Evolutionary conservation across 2,113 vertebrate genomes (phyloP).

Genomic region (Apus apus): DNA sequence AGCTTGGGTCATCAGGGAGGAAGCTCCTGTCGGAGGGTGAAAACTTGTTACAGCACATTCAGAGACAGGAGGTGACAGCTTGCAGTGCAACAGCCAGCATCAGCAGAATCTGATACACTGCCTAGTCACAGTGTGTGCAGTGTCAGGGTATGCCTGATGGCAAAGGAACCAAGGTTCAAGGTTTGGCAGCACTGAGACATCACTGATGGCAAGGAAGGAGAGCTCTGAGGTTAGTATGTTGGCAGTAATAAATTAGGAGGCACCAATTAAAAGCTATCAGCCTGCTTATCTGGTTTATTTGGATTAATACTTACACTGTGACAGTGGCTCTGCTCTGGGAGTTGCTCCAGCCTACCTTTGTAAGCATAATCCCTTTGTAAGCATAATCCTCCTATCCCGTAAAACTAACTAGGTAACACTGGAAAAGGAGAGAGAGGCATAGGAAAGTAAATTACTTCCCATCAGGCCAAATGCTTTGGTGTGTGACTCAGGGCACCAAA

Average conservation of each 20-base stretch:
- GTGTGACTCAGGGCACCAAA: not conserved
- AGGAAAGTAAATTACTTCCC: not conserved
- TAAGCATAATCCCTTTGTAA: not conserved
- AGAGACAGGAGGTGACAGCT: not conserved
- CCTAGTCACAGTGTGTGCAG: not conserved
- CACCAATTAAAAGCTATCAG: not conserved
- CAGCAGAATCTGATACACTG: not conserved
- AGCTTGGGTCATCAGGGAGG: not conserved
- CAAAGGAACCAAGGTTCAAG: not conserved
- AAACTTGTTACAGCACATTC: not conserved
- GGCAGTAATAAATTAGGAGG: not conserved
- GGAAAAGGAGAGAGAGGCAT: not conserved
- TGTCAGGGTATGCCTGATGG: not conserved
- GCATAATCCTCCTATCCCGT: not conserved
- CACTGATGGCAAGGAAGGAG: not conserved
- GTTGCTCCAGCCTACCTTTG: not conserved
- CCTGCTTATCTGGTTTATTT: not conserved
- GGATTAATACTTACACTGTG: not conserved
- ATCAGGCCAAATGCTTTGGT: not conserved
- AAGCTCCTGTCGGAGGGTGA: not conserved
- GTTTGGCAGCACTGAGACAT: not conserved
- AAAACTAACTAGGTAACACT: not conserved
- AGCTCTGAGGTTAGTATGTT: not conserved
- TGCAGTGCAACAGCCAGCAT: not conserved
- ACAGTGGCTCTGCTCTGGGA: not conserved